Base-by-base conservation (phyloP, 1,140 invertebrate species). In the Muscidifurax raptorellus region DNA sequence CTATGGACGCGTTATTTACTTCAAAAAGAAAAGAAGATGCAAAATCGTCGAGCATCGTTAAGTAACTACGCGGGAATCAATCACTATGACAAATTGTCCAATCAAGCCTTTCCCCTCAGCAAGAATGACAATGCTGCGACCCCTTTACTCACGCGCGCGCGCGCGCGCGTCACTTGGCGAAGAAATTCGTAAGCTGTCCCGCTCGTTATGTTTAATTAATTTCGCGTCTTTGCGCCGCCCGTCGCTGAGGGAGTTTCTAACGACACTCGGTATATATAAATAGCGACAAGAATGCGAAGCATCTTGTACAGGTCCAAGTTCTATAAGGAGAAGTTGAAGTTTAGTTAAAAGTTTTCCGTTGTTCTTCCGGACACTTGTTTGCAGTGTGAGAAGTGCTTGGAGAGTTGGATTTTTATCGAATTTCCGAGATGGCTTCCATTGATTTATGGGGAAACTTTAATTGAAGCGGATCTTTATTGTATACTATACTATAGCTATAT, bases 141-240 rank as follows among this genome's bases (percentile, higher is more conserved):
- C 52, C 52, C 22, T 59, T n/a, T 59, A 3, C 18, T 6, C 47
- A 0, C 75, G 15, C 0, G 18, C 44, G 44, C 7, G 36, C 7
- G 4, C 3, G 72, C n/a, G n/a, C 13, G 40, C 15, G 18, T 0
- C 13, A 76, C 44, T 12, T 22, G 0, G 5, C 74, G 9, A 27
- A 52, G 76, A 66, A 66, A 78, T 78, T 78, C 30, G 59, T 18
- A 78, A 78, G 30, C 30, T 18, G 30, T 44, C 32, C 40, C 9
- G 32, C 32, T 71, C 36, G 66, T 80, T 71, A 32, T 28, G 40
- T 72, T 69, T 72, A 72, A 81, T 81, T 81, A 81, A 81, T 81
- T 81, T 59, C 44, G 7, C 25, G 12, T 30, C 28, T 15, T 9
- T 72, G 1, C 28, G 71, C 22, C 36, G 27, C 40, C 7, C 40